Percentiles rank a stretch among this genome's conserved stretches.
These are phyloP conservation scores for Hypocryptadius cinnamomeus DNA, from an alignment of 2,113 vertebrate genomes.

Conservation along the genomic window DNA sequence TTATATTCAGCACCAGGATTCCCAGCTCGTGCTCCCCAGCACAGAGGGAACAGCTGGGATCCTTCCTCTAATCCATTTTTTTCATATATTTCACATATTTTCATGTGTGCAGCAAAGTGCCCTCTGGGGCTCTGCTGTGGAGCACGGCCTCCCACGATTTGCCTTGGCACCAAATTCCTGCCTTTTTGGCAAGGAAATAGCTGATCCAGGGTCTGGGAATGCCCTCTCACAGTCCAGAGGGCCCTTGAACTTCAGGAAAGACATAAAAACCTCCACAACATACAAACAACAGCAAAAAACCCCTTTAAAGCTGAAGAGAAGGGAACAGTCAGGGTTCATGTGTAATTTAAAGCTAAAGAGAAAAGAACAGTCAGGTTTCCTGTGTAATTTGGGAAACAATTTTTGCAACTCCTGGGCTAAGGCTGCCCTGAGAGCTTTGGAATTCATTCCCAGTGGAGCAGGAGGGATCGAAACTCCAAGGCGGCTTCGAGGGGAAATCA, in stretches of 20 bases:
- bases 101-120: not conserved
- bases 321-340: rapidly evolving
- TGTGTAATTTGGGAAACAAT: rapidly evolving
- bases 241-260: not conserved
- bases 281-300: not conserved
- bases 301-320: rapidly evolving
- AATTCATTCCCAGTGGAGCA: not conserved
- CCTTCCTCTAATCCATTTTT: not conserved
- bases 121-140: not conserved
- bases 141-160: not conserved
- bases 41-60: not conserved
- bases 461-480: not conserved
- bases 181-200: not conserved
- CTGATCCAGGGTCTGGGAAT: not conserved
- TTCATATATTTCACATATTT: no score
- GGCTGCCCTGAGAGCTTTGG: not conserved
- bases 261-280: not conserved
- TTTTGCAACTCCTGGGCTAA: not conserved
- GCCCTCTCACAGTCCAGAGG: not conserved
- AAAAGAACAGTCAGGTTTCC: rapidly evolving
- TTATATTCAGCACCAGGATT: not conserved
- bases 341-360: no score
- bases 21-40: not conserved
- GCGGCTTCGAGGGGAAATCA: rapidly evolving
- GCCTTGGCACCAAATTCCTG: not conserved